phyloP scores from a whole-genome alignment of 1,140 invertebrate species.

The Drosophila gunungcola region DNA sequence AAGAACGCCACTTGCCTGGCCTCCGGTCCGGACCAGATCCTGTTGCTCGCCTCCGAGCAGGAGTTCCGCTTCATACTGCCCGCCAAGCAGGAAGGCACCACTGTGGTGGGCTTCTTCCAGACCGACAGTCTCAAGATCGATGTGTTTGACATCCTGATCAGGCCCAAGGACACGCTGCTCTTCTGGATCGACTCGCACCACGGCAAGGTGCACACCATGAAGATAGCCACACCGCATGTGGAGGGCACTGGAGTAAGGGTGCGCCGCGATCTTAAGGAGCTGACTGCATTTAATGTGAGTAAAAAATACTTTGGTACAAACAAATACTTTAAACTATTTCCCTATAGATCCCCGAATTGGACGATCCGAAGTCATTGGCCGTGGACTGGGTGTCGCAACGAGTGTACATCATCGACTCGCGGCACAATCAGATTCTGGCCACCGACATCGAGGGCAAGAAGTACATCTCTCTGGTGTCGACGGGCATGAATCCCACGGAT shows the following conservation, averaged over 20 bases:
- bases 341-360: slow-evolving; percentile 73
- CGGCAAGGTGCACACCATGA: slow-evolving; percentile 84
- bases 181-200: slow-evolving; percentile 87
- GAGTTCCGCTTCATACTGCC: slow-evolving; percentile 88
- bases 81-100: slow-evolving; percentile 86
- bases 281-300: slow-evolving; percentile 80
- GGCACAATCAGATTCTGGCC: slow-evolving; percentile 86
- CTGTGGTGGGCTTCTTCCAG: slow-evolving; percentile 79
- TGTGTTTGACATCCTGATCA: slow-evolving; percentile 86
- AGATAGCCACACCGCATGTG: slow-evolving; percentile 76
- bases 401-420: slow-evolving; percentile 91
- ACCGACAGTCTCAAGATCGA: slow-evolving; percentile 85
- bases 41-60: slow-evolving; percentile 88
- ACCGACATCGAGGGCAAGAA: slow-evolving; percentile 87
- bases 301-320: no score
- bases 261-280: slow-evolving; percentile 75
- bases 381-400: slow-evolving; percentile 91
- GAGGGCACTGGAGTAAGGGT: slow-evolving; percentile 59
- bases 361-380: slow-evolving; percentile 89
- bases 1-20: slow-evolving; percentile 87
- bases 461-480: slow-evolving; percentile 87
- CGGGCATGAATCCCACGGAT: slow-evolving; percentile 85
- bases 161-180: slow-evolving; percentile 84
- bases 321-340: not conserved
- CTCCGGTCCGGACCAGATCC: slow-evolving; percentile 86